phyloP scores from a whole-genome alignment of 2,113 vertebrate species.

The Tautogolabrus adspersus region DNA sequence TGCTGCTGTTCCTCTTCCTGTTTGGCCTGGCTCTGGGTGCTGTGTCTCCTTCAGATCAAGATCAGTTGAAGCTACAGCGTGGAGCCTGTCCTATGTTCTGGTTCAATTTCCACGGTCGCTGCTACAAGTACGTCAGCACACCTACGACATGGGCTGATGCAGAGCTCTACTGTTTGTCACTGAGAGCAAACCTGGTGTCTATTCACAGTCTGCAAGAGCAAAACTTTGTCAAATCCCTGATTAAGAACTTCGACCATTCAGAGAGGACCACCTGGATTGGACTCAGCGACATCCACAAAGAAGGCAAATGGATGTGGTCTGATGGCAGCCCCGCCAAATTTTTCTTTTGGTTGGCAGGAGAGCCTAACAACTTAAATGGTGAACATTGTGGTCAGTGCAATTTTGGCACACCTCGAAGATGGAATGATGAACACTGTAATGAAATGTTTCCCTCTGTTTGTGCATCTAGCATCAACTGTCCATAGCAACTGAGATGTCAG shows the following conservation, averaged over 20 bases:
- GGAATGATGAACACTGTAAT: neutral
- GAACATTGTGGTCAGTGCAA: constrained; percentile 10
- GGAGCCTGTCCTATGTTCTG: constrained; percentile 36
- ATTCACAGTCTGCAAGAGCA: constrained; percentile 29
- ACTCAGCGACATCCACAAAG: neutral
- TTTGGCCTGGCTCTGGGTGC: constrained; percentile 35
- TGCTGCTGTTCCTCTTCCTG: constrained; percentile 24
- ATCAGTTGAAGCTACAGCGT: neutral
- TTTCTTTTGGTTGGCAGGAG: rapidly evolving
- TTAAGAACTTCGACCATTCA: neutral
- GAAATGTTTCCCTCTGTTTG: neutral
- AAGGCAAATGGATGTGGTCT: neutral
- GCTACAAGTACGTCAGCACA: constrained; percentile 27
- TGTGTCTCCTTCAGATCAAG: constrained; percentile 1
- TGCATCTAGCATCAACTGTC: neutral
- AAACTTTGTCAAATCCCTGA: neutral
- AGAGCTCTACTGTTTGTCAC: constrained; percentile 37
- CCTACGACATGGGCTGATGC: constrained; percentile 35
- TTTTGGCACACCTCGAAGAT: rapidly evolving
- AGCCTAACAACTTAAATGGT: rapidly evolving
- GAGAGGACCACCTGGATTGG: neutral
- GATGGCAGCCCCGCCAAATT: neutral
- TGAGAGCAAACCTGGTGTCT: constrained; percentile 55
- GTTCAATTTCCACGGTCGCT: constrained; percentile 18
- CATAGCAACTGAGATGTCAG: no score